phyloP scores from a whole-genome alignment of 2,113 vertebrate genomes.

The Pseudopipra pipra region DNA sequence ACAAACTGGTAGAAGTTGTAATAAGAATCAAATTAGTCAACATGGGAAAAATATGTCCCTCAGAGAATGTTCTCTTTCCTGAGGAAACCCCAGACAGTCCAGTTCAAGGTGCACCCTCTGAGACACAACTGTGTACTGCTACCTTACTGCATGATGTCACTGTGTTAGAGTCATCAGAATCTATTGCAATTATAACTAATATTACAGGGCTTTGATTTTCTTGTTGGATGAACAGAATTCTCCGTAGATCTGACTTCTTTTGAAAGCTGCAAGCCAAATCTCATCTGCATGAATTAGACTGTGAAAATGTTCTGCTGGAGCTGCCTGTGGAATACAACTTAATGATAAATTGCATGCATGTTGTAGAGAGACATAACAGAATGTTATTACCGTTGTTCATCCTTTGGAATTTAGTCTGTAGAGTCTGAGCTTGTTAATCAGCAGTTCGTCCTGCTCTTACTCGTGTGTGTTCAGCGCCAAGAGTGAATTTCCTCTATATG shows the following conservation, averaged over 20 bases:
- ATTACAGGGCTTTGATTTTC: not conserved
- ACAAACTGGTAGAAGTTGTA: not conserved
- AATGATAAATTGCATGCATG: not conserved
- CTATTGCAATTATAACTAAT: not conserved
- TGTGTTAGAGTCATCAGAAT: not conserved
- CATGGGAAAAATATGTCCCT: accelerated
- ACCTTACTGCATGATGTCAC: not conserved
- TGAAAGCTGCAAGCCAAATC: not conserved
- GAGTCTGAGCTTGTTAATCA: constrained; percentile 26
- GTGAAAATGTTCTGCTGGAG: constrained; percentile 8
- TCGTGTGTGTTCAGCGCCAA: not conserved
- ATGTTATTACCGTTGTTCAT: constrained; percentile 32
- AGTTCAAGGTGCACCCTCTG: not conserved
- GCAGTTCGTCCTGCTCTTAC: not conserved
- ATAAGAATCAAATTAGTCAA: not conserved
- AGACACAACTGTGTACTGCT: not conserved
- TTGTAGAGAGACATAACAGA: constrained; percentile 19
- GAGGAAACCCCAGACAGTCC: not conserved
- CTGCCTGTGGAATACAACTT: constrained; percentile 7
- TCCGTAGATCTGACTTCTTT: not conserved
- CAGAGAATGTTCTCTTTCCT: not conserved
- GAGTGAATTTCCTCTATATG: constrained; percentile 5
- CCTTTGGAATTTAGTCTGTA: constrained; percentile 14
- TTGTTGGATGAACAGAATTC: not conserved
- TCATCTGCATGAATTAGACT: not conserved